Evolutionary conservation across 2,113 vertebrate genomes (phyloP).

Genomic region (Ursus arctos): DNA sequence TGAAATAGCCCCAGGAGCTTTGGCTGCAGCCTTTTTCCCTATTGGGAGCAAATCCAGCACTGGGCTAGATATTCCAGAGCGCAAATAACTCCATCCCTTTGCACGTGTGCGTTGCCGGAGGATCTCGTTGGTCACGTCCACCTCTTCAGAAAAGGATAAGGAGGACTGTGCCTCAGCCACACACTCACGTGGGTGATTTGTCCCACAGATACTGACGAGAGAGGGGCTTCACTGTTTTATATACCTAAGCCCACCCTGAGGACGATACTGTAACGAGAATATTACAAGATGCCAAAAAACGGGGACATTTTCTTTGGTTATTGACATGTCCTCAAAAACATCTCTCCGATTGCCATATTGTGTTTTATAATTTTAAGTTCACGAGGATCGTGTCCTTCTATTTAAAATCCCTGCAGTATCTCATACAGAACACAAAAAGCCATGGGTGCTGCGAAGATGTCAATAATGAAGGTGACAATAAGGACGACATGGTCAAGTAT

Average conservation of each 20-base stretch:
- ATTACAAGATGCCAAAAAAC: not conserved
- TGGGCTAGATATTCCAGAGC: not conserved
- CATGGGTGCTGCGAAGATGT: not conserved
- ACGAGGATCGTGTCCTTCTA: not conserved
- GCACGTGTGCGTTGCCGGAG: rapidly evolving
- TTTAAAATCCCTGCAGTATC: not conserved
- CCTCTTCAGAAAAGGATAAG: not conserved
- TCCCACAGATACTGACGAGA: not conserved
- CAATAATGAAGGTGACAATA: not conserved
- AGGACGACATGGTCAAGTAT: not conserved
- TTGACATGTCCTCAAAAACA: not conserved
- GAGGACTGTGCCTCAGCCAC: not conserved
- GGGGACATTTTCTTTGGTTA: not conserved
- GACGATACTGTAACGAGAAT: not conserved
- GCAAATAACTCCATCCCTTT: not conserved
- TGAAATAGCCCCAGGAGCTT: not conserved
- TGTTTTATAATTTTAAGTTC: not conserved
- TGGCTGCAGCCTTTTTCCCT: not conserved
- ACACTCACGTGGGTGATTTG: not conserved
- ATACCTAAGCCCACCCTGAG: not conserved
- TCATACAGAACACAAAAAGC: not conserved
- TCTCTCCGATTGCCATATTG: not conserved
- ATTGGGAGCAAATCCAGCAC: not conserved
- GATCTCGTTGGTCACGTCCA: not conserved
- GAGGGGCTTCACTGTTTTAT: not conserved